phyloP scores from a whole-genome alignment of 2,113 vertebrate genomes.

The Siphamia tubifer region DNA sequence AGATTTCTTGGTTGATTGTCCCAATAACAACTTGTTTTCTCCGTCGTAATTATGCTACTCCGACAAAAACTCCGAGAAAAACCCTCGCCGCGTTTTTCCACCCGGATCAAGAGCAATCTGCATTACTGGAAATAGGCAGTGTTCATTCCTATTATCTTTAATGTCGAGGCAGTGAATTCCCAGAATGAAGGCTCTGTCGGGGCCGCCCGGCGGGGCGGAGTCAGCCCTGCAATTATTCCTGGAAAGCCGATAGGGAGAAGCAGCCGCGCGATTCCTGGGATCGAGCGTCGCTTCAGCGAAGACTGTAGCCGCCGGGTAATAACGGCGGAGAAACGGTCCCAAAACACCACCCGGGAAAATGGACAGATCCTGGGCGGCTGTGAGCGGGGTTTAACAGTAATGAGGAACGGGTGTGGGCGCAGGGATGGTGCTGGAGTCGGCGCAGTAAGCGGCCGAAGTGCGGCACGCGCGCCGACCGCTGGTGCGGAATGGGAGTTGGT shows the following conservation, averaged over 20 bases:
- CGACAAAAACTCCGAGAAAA: conserved; percentile 56
- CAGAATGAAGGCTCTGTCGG: conserved; percentile 64
- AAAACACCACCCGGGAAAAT: fast-evolving
- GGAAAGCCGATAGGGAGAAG: conserved; percentile 75
- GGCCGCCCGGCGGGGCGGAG: conserved; percentile 71
- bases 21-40: conserved; percentile 50
- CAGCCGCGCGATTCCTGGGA: conserved; percentile 67
- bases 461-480: not conserved
- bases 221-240: conserved; percentile 65
- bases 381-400: too few species aligned
- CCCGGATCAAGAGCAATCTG: conserved; percentile 56
- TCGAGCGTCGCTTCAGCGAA: conserved; percentile 52
- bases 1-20: not conserved
- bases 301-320: not conserved
- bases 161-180: conserved; percentile 73
- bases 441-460: not conserved
- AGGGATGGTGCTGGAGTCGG: not conserved
- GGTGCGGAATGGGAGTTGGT: conserved; percentile 9
- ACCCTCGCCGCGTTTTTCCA: conserved; percentile 54
- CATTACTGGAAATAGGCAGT: conserved; percentile 69
- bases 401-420: too few species aligned
- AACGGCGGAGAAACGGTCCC: not conserved
- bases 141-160: conserved; percentile 75
- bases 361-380: not conserved
- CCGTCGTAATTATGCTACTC: conserved; percentile 18